phyloP scores from a whole-genome alignment of 2,888 invertebrate genomes.

The Oscheius sp. region DNA sequence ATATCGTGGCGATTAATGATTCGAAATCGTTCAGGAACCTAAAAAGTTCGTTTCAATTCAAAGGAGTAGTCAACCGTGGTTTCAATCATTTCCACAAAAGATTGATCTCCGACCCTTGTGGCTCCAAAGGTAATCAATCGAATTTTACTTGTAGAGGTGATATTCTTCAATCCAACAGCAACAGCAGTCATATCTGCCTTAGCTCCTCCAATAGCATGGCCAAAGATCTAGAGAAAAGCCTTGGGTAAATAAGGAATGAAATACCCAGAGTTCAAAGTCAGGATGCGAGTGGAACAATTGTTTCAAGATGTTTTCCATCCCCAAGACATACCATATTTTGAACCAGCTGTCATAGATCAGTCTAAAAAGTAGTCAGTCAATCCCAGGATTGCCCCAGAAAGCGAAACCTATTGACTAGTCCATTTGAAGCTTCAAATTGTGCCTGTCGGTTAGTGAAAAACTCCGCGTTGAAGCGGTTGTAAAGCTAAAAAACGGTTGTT shows the following conservation, averaged over 20 bases:
- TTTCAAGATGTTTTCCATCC: conserved; percentile 5
- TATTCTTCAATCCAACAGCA: conserved; percentile 17
- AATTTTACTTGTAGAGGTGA: conserved; percentile 6
- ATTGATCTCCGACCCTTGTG: conserved; percentile 19
- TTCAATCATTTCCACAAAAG: conserved; percentile 25
- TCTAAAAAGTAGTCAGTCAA: background rate
- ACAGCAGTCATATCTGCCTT: conserved; percentile 24
- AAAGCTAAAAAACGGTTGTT: conserved; percentile 14
- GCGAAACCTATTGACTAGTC: conserved; percentile 19
- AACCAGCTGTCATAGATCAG: conserved; percentile 29
- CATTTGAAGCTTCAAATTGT: conserved; percentile 23
- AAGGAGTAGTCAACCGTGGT: conserved; percentile 2
- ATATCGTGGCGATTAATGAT: conserved; percentile 18
- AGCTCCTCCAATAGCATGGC: conserved; percentile 25
- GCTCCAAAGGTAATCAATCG: conserved; percentile 22
- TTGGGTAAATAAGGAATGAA: no score
- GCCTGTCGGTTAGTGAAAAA: conserved; percentile 29
- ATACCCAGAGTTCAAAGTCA: conserved; percentile 18
- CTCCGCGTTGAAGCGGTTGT: conserved; percentile 22
- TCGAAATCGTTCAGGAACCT: conserved; percentile 18
- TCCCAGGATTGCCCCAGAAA: background rate
- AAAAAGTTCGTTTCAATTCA: background rate
- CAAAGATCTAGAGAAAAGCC: conserved; percentile 2
- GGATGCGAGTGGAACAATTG: conserved; percentile 2
- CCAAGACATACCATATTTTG: conserved; percentile 25